A percentile compares a stretch with the other conserved stretches of the same genome.
Conservation (phyloP, 2,797 vertebrate species). For the Argentina silus region DNA sequence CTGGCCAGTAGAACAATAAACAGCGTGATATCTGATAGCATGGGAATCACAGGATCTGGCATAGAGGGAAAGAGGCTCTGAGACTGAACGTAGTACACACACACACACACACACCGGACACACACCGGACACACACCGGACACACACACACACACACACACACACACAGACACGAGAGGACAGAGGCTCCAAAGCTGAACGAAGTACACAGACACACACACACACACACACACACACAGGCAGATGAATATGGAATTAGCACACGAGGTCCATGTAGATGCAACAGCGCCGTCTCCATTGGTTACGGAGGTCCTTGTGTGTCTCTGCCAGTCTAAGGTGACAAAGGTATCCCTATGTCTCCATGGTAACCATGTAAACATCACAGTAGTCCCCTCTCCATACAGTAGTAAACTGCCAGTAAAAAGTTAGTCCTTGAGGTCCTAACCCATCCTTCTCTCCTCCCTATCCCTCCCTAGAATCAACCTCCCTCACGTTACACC, state of each 20-base stretch:
- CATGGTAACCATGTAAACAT: too few relatives aligned
- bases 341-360: background rate
- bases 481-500: too few relatives aligned
- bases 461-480: too few relatives aligned
- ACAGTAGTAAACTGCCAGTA: too few relatives aligned
- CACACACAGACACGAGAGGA: conserved; percentile 5
- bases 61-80: background rate
- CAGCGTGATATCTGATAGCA: conserved; percentile 2
- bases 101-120: background rate
- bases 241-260: background rate
- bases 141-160: conserved; percentile 16
- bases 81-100: background rate
- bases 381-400: too few relatives aligned
- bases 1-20: background rate
- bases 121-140: too few relatives aligned
- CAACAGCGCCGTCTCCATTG: too few relatives aligned
- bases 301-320: background rate
- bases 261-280: background rate
- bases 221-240: too few relatives aligned
- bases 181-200: background rate
- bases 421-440: too few relatives aligned
- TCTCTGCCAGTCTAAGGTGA: background rate
- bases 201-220: background rate
- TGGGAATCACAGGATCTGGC: background rate
- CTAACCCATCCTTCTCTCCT: too few relatives aligned